Percentiles rank a stretch among this genome's conserved stretches.
Conservation (phyloP, 2,113 vertebrate species). For the Saguinus midas region DNA sequence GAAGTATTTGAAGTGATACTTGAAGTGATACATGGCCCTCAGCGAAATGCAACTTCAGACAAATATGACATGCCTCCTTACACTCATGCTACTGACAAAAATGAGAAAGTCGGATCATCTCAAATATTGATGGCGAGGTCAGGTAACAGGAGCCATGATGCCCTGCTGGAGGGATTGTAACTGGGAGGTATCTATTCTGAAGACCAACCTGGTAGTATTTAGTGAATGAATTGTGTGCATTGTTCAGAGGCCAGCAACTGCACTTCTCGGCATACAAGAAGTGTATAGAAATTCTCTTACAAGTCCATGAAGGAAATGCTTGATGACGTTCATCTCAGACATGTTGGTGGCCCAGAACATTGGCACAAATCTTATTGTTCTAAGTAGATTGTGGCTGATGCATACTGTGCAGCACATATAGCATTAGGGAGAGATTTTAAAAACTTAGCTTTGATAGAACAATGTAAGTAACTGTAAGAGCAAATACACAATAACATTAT, state of each 20-base stretch:
- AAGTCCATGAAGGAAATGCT: neutral
- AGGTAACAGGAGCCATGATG: neutral
- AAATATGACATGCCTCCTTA: neutral
- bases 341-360: too few relatives aligned
- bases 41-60: neutral
- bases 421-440: neutral
- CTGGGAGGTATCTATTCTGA: neutral
- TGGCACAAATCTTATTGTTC: neutral
- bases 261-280: neutral
- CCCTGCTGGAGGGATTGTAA: neutral
- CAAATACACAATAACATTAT: neutral
- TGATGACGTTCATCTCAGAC: neutral
- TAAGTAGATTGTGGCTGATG: too few relatives aligned
- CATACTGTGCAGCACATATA: neutral
- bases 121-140: neutral
- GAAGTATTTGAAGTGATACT: neutral
- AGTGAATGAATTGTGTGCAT: neutral
- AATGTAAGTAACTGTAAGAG: neutral
- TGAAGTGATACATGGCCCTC: neutral
- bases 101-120: neutral
- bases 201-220: neutral
- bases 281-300: neutral
- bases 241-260: neutral
- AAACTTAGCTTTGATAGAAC: neutral
- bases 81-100: neutral